phyloP scores from a whole-genome alignment of 2,888 invertebrate species.

The Sinohyriopsis cumingii region DNA sequence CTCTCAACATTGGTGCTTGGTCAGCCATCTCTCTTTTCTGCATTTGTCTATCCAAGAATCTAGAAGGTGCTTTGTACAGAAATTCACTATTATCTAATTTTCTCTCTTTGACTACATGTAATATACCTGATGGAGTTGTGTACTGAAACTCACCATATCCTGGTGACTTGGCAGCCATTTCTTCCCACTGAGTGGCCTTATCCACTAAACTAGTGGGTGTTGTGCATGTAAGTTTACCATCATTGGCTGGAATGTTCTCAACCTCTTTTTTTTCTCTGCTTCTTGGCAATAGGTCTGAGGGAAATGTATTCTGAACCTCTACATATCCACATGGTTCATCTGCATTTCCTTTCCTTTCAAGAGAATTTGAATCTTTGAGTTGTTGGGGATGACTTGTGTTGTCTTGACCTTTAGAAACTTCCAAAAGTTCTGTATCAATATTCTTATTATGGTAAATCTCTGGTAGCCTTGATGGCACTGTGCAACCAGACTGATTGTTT shows the following conservation, averaged over 20 bases:
- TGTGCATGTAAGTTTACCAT: background rate
- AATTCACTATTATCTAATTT: background rate
- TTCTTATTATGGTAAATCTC: too few relatives aligned
- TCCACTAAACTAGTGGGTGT: constrained; percentile 12
- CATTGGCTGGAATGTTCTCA: background rate
- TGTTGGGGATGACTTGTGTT: too few relatives aligned
- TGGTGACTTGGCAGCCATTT: too few relatives aligned
- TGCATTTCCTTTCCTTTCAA: background rate
- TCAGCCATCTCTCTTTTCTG: too few relatives aligned
- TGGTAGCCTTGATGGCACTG: too few relatives aligned
- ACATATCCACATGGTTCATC: background rate
- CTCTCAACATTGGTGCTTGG: background rate
- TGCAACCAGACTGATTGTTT: too few relatives aligned
- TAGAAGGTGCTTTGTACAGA: too few relatives aligned
- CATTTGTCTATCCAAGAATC: too few relatives aligned
- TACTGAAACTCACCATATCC: constrained; percentile 1
- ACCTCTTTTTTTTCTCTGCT: too few relatives aligned
- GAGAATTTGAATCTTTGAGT: too few relatives aligned
- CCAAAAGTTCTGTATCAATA: too few relatives aligned
- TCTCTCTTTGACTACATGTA: background rate
- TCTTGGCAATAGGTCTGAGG: constrained; percentile 5
- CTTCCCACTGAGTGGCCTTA: background rate
- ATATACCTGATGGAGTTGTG: constrained; percentile 5
- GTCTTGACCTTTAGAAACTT: too few relatives aligned
- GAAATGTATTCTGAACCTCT: constrained; percentile 5